Evolutionary conservation across 2,113 vertebrate genomes (phyloP).

Genomic region (Zosterops pallidus): DNA sequence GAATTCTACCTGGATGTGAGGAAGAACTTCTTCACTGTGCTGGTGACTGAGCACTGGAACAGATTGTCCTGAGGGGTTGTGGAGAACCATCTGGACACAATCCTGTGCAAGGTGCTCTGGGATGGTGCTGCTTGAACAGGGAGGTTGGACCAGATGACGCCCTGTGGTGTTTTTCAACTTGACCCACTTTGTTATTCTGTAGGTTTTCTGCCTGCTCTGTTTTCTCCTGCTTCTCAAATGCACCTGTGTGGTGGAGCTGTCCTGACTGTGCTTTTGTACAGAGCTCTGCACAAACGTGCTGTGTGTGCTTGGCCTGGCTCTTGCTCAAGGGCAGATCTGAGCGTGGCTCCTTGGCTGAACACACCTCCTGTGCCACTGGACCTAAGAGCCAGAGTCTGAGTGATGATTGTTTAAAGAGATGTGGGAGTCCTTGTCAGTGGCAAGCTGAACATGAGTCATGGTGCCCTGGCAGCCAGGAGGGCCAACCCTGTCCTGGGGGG

Average conservation of each 20-base stretch:
- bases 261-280: rapidly evolving
- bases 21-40: neutral
- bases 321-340: too few relatives aligned
- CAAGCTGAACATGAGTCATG: neutral
- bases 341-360: rapidly evolving
- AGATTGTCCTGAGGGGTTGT: neutral
- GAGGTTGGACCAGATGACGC: neutral
- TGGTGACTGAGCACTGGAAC: rapidly evolving
- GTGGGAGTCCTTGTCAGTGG: rapidly evolving
- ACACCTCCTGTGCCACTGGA: rapidly evolving
- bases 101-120: neutral
- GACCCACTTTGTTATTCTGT: neutral
- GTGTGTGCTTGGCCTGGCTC: rapidly evolving
- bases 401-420: neutral
- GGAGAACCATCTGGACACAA: neutral
- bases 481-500: rapidly evolving
- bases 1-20: neutral
- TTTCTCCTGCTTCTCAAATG: rapidly evolving
- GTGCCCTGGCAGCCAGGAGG: neutral
- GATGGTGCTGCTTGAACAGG: neutral
- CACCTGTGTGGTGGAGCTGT: neutral
- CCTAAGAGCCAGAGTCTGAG: neutral
- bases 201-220: rapidly evolving
- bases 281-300: neutral
- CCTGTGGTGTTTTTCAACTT: rapidly evolving